phyloP scores from a whole-genome alignment of 2,113 vertebrate species.

The Malurus melanocephalus region DNA sequence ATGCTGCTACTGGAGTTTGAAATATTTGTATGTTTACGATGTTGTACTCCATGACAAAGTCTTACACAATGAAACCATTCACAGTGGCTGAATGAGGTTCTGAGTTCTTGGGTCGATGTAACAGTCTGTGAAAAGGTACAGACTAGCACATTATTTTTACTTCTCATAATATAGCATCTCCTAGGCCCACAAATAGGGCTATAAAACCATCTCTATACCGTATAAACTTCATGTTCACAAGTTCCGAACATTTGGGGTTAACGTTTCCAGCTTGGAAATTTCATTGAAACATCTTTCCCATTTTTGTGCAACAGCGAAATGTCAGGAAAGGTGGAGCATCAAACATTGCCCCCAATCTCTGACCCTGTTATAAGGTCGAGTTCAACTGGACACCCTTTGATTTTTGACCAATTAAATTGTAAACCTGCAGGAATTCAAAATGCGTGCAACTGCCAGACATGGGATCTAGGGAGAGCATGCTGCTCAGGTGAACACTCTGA shows the following conservation, averaged over 20 bases:
- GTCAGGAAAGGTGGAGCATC: slow-evolving; percentile 45
- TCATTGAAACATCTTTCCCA: slow-evolving; percentile 11
- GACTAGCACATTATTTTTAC: not conserved
- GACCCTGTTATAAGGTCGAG: not conserved
- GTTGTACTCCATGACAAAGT: not conserved
- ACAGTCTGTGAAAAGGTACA: not conserved
- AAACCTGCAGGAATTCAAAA: slow-evolving; percentile 43
- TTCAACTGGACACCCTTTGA: slow-evolving; percentile 54
- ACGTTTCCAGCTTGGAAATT: not conserved
- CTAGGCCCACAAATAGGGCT: not conserved
- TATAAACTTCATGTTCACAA: not conserved
- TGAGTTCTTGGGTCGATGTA: not conserved
- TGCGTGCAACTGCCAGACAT: not conserved
- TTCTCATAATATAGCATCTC: not conserved
- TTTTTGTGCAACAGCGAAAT: slow-evolving; percentile 4
- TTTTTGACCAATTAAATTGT: slow-evolving; percentile 52
- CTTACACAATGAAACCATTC: not conserved
- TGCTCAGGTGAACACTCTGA: slow-evolving; percentile 50
- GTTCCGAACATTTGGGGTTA: not conserved
- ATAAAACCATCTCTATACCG: not conserved
- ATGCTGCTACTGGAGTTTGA: not conserved
- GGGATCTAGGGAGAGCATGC: slow-evolving; percentile 13
- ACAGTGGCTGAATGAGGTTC: not conserved
- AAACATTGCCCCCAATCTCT: slow-evolving; percentile 13
- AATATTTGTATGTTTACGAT: not conserved